Evolutionary conservation across 2,797 vertebrate species (phyloP).

Genomic region (Micromesistius poutassou): DNA sequence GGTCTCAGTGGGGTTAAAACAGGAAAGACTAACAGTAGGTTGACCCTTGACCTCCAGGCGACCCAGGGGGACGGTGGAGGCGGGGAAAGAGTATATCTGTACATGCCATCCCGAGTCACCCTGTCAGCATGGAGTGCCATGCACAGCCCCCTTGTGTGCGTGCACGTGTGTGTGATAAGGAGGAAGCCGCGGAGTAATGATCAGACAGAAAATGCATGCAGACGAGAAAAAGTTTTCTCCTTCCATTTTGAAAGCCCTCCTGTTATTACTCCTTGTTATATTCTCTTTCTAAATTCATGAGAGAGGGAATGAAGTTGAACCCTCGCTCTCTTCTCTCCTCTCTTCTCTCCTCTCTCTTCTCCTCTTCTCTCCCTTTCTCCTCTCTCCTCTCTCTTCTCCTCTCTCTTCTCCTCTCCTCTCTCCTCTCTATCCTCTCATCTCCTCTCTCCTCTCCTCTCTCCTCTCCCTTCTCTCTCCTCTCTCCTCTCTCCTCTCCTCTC

Average conservation of each 20-base stretch:
- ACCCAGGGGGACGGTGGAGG: conserved; percentile 41
- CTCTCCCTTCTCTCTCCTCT: too few relatives aligned
- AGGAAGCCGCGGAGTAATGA: conserved; percentile 13
- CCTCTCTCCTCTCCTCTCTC: too few relatives aligned
- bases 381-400: too few relatives aligned
- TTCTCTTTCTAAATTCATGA: conserved; percentile 71
- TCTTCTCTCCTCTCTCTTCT: too few relatives aligned
- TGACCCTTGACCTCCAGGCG: conserved; percentile 53
- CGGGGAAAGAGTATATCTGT: conserved; percentile 53
- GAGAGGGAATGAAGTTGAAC: conserved; percentile 60
- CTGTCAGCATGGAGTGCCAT: conserved; percentile 39
- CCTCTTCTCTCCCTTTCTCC: too few relatives aligned
- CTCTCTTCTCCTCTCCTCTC: too few relatives aligned
- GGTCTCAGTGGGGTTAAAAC: conserved; percentile 32
- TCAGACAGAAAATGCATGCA: conserved; percentile 1
- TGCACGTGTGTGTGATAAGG: conserved; percentile 10
- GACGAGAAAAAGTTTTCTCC: conserved; percentile 42
- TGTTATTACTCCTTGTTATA: conserved; percentile 20
- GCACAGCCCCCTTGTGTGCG: background rate
- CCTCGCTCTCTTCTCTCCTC: conserved; percentile 58
- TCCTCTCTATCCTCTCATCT: too few relatives aligned
- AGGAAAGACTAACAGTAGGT: conserved; percentile 38
- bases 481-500: too few relatives aligned
- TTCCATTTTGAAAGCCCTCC: conserved; percentile 8
- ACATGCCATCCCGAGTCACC: conserved; percentile 32